Evolutionary conservation across 2,888 invertebrate genomes (phyloP).

Genomic region (Cephonodes hylas): DNA sequence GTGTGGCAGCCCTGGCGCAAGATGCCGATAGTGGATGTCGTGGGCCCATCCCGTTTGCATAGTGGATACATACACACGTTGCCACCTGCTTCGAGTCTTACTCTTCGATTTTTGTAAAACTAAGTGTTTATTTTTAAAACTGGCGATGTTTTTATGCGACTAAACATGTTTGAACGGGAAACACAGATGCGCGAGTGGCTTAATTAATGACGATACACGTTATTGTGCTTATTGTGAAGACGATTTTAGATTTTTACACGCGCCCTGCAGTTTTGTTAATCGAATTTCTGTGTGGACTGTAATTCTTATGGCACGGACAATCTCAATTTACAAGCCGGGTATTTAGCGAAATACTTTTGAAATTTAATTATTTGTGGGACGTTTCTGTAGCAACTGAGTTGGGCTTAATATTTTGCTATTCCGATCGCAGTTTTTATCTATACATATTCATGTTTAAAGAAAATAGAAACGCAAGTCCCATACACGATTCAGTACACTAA

Average conservation of each 20-base stretch:
- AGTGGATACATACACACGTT: neutral
- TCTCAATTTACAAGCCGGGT: too few relatives aligned
- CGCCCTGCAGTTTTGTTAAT: neutral
- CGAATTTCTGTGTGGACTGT: too few relatives aligned
- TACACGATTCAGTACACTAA: too few relatives aligned
- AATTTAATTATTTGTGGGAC: too few relatives aligned
- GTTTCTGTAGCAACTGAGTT: too few relatives aligned
- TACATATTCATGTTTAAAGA: too few relatives aligned
- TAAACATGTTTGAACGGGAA: neutral
- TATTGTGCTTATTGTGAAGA: neutral
- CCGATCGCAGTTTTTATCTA: too few relatives aligned
- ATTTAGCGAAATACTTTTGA: too few relatives aligned
- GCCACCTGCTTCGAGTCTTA: constrained; percentile 12
- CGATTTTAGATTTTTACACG: neutral
- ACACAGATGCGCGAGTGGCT: neutral
- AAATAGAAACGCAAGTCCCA: too few relatives aligned
- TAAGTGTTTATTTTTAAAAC: neutral
- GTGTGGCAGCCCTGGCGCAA: constrained; percentile 8
- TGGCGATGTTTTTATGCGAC: neutral
- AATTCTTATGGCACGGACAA: too few relatives aligned
- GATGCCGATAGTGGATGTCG: neutral
- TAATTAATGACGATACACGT: neutral
- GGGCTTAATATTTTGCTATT: too few relatives aligned
- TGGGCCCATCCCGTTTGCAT: neutral
- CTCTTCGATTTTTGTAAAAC: constrained; percentile 7